Evolutionary conservation across 2,113 vertebrate species (phyloP), one percentile per base, ranked within the genome.

Genomic region (Pollachius pollachius): DNA sequence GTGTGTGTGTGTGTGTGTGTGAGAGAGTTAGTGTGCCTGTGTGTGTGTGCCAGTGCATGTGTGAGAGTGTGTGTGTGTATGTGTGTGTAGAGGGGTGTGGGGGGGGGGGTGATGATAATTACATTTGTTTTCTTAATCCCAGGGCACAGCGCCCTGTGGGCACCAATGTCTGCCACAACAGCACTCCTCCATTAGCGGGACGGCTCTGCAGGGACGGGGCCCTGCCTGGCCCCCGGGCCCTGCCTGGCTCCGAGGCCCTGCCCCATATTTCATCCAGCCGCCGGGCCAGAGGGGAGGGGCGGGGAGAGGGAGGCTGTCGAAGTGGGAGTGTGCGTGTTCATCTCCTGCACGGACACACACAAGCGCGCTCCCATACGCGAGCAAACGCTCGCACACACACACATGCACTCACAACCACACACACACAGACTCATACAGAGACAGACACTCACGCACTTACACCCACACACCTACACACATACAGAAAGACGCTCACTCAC

Each of bases 171-270:
- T 17, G 69, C 80, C 83, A 70, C 77, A 85, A 85, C 83, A 82
- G 52, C 77, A 71, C 73, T 81, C 88, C 82, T 83, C 85, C 85
- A 87, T 89, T 87, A 87, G 81, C 19, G 52, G 23, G 27, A 81
- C 85, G 61, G 77, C 85, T 77, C 85, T 75, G 72, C 80, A 81
- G 52, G 11, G 52, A 54, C 12, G 3, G 52, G 11, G 52, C 16
- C 52, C 16, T 1, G 52, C 52, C 12, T 54, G 83, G 71, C 82
- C 78, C 71, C 0, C 37, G 16, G 70, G 80, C 85, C 83, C 87
- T 81, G 83, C 83, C 84, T 84, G 76, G 81, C 83, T 84, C 82
- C 73, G 66, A 85, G 84, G 83, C 83, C 79, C 64, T 84, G 82
- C 79, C 81, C 83, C 73, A 80, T 37, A 82, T 85, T 84, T 73